Conservation (phyloP, 2,113 vertebrate genomes). For the Notarius quadriscutis region DNA sequence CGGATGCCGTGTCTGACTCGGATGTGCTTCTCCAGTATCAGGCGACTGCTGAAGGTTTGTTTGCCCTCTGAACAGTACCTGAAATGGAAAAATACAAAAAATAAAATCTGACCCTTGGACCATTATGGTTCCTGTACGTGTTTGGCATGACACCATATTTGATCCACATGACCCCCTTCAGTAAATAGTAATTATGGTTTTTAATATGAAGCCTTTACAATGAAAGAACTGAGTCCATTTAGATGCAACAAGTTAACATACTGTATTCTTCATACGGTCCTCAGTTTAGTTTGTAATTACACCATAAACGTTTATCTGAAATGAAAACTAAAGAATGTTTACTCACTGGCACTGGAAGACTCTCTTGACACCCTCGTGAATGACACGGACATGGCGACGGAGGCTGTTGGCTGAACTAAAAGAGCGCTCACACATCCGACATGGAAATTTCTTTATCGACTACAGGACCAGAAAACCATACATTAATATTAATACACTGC, state of each 20-base stretch:
- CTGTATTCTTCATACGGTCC: not conserved
- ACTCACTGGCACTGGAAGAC: constrained; percentile 90
- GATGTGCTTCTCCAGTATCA: constrained; percentile 90
- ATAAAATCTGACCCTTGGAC: not conserved
- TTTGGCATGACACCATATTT: not conserved
- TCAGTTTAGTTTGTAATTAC: not conserved
- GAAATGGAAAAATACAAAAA: not conserved
- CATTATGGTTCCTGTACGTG: not conserved
- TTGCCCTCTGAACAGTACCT: constrained; percentile 75
- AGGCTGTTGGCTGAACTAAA: constrained; percentile 93
- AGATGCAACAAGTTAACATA: not conserved
- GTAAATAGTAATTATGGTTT: no score
- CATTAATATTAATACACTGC: not conserved
- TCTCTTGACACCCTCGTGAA: constrained; percentile 85
- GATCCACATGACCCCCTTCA: not conserved
- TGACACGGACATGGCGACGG: constrained; percentile 89
- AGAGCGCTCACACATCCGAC: constrained; percentile 89
- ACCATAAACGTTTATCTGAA: not conserved
- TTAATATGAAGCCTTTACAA: no score
- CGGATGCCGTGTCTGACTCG: constrained; percentile 74
- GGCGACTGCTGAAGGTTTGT: constrained; percentile 88
- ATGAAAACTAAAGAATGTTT: not conserved
- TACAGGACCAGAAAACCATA: constrained; percentile 6
- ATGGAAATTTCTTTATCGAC: constrained; percentile 90
- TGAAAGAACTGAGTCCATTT: not conserved